phyloP scores from a whole-genome alignment of 2,797 vertebrate genomes.

The Crypturellus tataupa region DNA sequence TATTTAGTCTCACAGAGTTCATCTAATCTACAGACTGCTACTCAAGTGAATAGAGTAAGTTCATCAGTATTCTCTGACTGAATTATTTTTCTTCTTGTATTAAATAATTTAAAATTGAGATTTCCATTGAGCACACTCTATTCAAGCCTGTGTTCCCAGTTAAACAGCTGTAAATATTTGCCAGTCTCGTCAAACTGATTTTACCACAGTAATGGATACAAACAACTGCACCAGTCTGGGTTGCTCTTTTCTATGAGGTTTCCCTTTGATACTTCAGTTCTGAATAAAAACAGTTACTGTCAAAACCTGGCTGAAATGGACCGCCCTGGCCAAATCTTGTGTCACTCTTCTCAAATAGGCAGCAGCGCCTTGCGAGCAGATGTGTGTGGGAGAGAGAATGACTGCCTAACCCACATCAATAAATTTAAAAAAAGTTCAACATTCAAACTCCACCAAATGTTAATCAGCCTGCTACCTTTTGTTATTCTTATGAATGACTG shows the following conservation, averaged over 20 bases:
- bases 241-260: not conserved
- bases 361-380: constrained; percentile 7
- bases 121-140: not conserved
- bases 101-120: not conserved
- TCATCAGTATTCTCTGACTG: not conserved
- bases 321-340: not conserved
- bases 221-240: not conserved
- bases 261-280: not conserved
- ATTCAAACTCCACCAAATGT: constrained; percentile 29
- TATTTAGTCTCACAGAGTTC: constrained; percentile 37
- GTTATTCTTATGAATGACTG: constrained; percentile 64
- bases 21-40: not conserved
- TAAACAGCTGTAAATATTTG: not conserved
- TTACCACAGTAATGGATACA: not conserved
- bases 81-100: not conserved
- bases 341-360: not conserved
- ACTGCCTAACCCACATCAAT: constrained; percentile 14
- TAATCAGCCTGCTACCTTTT: constrained; percentile 48
- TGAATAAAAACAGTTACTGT: not conserved
- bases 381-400: constrained; percentile 23
- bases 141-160: not conserved
- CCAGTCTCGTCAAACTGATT: not conserved
- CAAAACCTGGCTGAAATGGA: not conserved
- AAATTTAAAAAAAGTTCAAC: constrained; percentile 35
- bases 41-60: fast-evolving